These are phyloP conservation scores for Colostygia pectinataria DNA, from an alignment of 2,888 invertebrate species.

Conservation along the genomic window DNA sequence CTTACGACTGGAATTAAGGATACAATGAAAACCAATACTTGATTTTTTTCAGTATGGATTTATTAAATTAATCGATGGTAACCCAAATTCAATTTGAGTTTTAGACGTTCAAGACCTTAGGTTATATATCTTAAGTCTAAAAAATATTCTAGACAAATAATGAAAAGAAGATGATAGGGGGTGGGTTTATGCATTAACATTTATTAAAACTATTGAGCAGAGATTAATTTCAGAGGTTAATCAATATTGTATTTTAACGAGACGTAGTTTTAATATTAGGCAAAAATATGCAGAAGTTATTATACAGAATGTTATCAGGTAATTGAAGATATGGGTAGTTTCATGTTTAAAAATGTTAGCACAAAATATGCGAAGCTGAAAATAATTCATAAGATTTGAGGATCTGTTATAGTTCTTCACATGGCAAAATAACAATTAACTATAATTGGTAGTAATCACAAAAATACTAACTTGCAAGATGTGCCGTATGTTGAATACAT, in stretches of 20 bases:
- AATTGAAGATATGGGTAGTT: slow-evolving; percentile 1
- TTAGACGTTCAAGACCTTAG: slow-evolving; percentile 19
- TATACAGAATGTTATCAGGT: neutral
- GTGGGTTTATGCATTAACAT: slow-evolving; percentile 71
- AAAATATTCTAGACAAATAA: slow-evolving; percentile 33
- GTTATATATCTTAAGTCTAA: slow-evolving; percentile 32
- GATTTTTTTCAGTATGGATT: slow-evolving; percentile 23
- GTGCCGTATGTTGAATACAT: too few species aligned
- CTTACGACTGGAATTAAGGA: slow-evolving; percentile 1
- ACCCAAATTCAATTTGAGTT: slow-evolving; percentile 15
- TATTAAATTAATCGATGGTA: slow-evolving; percentile 27
- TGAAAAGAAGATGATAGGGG: slow-evolving; percentile 35
- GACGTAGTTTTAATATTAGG: neutral
- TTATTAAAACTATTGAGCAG: slow-evolving; percentile 58
- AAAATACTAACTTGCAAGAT: too few species aligned
- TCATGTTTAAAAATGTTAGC: slow-evolving; percentile 1
- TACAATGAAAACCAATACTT: slow-evolving; percentile 26
- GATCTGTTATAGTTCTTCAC: slow-evolving; percentile 40
- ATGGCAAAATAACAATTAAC: too few species aligned
- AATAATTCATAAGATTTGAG: slow-evolving; percentile 45
- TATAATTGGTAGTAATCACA: too few species aligned
- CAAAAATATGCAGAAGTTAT: neutral
- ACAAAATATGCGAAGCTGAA: slow-evolving; percentile 20
- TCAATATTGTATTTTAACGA: neutral
- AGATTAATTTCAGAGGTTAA: slow-evolving; percentile 52